Evolutionary conservation across 1,140 invertebrate genomes (phyloP), one percentile per base, ranked within the genome.

Genomic region (Triops cancriformis): DNA sequence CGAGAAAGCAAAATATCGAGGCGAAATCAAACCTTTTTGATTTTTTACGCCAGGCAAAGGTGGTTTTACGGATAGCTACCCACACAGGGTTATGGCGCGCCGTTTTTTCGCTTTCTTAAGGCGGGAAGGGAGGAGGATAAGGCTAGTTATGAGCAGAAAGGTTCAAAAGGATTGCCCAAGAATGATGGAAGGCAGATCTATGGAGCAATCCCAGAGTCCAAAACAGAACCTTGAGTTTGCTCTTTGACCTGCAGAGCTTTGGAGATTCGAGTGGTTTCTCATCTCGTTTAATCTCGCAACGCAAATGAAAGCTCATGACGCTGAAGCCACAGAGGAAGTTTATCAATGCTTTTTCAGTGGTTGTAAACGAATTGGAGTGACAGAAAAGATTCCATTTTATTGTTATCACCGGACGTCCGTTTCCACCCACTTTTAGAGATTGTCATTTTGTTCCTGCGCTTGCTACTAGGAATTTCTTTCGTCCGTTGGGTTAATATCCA

Each of bases 321-420:
- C 14, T 64, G 10, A 10, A 18, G 7, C 31, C 31, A 37, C 7
- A 7, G 31, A 23, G 51, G 51, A 64, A 64, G 51, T 64, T n/a
- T 64, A 64, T 64, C 51, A 64, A 64, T 64, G 23, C 51, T 23
- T 64, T 45, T 18, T 18, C 51, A 12, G 18, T 64, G 0, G 51
- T 18, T 23, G 10, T 6, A 23, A 18, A 64, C 23, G 6, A 7
- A 23, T 64, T n/a, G 31, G 31, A 37, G 31, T 37, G 2, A 37
- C 14, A 64, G 51, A 64, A 64, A 11, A n/a, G 5, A 3, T 23
- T 64, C 51, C 18, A 64, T 64, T 64, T 64, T 23, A 64, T 64
- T 64, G 51, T 14, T 64, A 64, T 64, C 51, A 64, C 51, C 51
- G 51, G 51, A 64, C 51, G 23, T 64, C 51, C 51, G 51, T 64